Evolutionary conservation across 2,797 vertebrate genomes (phyloP), one percentile per base, ranked within the genome.

Genomic region (Valencia hispanica): DNA sequence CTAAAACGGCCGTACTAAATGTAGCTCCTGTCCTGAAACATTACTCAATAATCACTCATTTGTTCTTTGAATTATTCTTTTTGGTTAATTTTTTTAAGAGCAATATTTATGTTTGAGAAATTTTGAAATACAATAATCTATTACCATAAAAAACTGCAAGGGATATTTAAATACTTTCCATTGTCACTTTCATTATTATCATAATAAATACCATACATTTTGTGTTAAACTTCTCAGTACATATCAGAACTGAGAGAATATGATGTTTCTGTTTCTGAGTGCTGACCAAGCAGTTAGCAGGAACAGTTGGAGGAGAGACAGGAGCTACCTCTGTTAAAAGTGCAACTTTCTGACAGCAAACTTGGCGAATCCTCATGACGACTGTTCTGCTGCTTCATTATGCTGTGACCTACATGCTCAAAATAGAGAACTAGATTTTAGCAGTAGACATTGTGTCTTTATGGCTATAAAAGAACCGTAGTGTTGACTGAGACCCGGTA

Each of bases 391-490:
- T 83, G 84, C 87, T 93, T 91, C 84, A 91, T 93, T 90, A 91
- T 79, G 87, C 68, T 79, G 65, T 94, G 94, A 91, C 93, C 94
- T 89, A 94, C 82, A 93, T 93, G 86, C 87, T 86, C 43, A 82
- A 93, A 94, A 93, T 92, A 94, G 87, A 92, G 88, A 91, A 85
- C 87, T 86, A 90, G 88, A 91, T 88, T 84, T 78, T 84, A n/a
- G 85, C 78, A 70, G 78, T 84, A 89, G 84, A 84, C 79, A 87
- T 73, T 80, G 70, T 79, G 51, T 80, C 79, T 69, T n/a, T n/a
- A 78, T 80, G 83, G 88, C 89, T 88, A 82, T 86, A 87, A 86
- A 85, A 70, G 72, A 77, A 74, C 34, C 69, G 45, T 43, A 71
- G 36, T 75, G 68, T 73, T 77, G 77, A 79, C 53, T 75, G 83